These are phyloP conservation scores for Sparus aurata DNA, from an alignment of 2,797 vertebrate genomes.

Conservation along the genomic window DNA sequence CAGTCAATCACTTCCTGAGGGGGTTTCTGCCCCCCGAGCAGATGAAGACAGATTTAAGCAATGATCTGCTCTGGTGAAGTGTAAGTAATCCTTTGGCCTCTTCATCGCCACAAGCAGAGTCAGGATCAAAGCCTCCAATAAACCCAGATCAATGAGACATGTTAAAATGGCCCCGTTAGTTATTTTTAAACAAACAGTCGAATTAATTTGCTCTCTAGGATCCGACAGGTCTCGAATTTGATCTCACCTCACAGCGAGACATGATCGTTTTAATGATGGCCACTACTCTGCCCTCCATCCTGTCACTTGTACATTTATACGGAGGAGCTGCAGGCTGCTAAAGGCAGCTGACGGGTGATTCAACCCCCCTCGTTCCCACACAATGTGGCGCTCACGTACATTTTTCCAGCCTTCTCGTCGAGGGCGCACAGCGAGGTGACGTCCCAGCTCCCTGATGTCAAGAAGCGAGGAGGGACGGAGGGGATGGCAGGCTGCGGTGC, in stretches of 20 bases:
- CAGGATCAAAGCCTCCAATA: constrained; percentile 34
- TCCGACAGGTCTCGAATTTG: constrained; percentile 11
- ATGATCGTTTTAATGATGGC: constrained; percentile 38
- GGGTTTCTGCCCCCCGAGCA: constrained; percentile 24
- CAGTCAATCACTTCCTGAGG: constrained; percentile 28
- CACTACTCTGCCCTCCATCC: neutral
- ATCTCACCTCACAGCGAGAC: constrained; percentile 19
- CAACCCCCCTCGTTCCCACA: neutral
- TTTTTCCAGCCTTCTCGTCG: constrained; percentile 84
- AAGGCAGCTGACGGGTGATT: constrained; percentile 21
- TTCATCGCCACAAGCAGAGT: constrained; percentile 24
- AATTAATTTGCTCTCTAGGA: constrained; percentile 13
- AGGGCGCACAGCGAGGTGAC: constrained; percentile 86
- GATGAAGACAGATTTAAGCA: constrained; percentile 57
- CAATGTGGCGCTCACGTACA: constrained; percentile 79
- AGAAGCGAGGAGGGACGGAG: constrained; percentile 84
- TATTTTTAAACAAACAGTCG: constrained; percentile 26
- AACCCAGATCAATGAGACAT: constrained; percentile 15
- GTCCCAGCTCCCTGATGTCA: constrained; percentile 92
- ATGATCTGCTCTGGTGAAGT: constrained; percentile 43
- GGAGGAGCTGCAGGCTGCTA: constrained; percentile 17
- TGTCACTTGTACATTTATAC: constrained; percentile 33
- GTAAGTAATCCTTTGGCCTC: constrained; percentile 38
- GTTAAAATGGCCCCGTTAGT: constrained; percentile 30
- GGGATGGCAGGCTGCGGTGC: constrained; percentile 80